phyloP scores from a whole-genome alignment of 2,888 invertebrate species.

The Dexiosoma caninum region DNA sequence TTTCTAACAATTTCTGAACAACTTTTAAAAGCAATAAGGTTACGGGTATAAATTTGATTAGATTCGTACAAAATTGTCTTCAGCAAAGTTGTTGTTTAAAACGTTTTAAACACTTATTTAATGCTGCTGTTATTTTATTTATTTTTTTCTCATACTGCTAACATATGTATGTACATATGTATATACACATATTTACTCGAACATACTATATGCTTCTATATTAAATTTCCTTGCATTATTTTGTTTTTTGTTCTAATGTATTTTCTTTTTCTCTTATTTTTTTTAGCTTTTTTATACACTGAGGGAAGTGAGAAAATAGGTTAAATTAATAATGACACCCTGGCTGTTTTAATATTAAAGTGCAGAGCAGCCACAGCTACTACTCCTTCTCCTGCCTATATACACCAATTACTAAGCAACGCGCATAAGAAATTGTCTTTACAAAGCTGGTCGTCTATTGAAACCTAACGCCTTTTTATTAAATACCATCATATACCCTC shows the following conservation, averaged over 20 bases:
- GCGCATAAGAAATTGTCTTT: constrained; percentile 50
- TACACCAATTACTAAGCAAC: constrained; percentile 47
- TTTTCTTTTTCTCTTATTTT: constrained; percentile 23
- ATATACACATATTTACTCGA: neutral
- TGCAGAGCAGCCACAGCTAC: constrained; percentile 9
- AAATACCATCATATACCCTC: constrained; percentile 48
- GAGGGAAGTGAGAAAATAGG: constrained; percentile 65
- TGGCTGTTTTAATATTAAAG: constrained; percentile 44
- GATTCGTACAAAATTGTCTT: constrained; percentile 12
- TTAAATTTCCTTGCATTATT: constrained; percentile 51
- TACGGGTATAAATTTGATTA: no score
- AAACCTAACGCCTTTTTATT: constrained; percentile 60
- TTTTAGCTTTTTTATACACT: constrained; percentile 11
- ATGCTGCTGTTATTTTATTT: constrained; percentile 17
- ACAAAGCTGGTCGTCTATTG: constrained; percentile 41
- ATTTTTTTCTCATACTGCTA: neutral
- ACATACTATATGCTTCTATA: constrained; percentile 23
- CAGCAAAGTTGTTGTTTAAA: constrained; percentile 26
- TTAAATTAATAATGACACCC: constrained; percentile 76
- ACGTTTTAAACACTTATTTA: constrained; percentile 46
- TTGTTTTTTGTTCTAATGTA: constrained; percentile 41
- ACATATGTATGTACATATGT: no score
- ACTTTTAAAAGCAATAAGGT: no score
- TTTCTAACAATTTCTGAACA: neutral
- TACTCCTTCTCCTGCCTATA: constrained; percentile 19